Evolutionary conservation across 2,888 invertebrate genomes (phyloP).

Genomic region (Pyrrhosoma nymphula): DNA sequence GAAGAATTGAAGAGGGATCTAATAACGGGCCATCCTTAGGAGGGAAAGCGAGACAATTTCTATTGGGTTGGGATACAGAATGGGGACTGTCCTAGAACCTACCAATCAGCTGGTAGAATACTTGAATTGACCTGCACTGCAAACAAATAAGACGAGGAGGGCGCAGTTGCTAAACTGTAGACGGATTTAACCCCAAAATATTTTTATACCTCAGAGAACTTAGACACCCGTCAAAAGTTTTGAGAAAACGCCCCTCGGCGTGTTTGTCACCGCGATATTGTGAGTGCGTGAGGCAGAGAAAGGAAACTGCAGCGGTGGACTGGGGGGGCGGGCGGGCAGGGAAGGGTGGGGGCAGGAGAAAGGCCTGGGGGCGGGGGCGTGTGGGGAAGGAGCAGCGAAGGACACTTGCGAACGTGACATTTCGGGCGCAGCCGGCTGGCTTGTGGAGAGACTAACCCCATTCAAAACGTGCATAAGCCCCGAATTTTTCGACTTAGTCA

Average conservation of each 20-base stretch:
- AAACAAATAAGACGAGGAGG: neutral
- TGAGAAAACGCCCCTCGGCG: neutral
- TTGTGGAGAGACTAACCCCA: no score
- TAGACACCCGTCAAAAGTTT: neutral
- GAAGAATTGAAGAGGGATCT: no score
- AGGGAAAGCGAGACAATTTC: no score
- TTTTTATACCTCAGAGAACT: neutral
- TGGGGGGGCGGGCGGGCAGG: neutral
- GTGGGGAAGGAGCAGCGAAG: neutral
- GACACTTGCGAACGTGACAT: neutral
- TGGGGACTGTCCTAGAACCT: no score
- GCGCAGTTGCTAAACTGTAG: neutral
- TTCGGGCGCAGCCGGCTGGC: neutral
- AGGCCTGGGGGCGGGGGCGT: neutral
- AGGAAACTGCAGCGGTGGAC: neutral
- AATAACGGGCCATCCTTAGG: no score
- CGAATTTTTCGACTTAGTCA: neutral
- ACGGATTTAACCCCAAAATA: neutral
- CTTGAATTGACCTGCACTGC: no score
- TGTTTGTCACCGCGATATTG: neutral
- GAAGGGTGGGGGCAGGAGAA: neutral
- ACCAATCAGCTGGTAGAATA: no score
- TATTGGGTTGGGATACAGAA: no score
- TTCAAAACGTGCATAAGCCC: neutral
- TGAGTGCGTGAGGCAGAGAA: neutral